Base-by-base conservation (phyloP, 2,113 vertebrate species). In the Aphyosemion australe region DNA sequence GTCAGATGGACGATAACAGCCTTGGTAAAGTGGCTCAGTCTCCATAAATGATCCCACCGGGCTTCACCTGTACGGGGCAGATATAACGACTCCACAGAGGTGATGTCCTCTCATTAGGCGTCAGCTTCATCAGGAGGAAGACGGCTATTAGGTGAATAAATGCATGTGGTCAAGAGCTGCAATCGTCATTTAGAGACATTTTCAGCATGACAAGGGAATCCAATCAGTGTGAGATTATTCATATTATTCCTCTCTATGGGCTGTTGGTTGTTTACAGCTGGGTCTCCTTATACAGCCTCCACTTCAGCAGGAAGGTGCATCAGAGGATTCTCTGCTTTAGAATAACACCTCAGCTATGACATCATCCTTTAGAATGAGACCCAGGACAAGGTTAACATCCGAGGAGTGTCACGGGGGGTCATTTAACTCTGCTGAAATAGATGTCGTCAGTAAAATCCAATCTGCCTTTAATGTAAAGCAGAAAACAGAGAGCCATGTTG, bases 41-140 rank as follows among this genome's bases (percentile, higher is more conserved):
- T 65, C 53, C 8, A 26, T 83, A 46, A 78, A 66, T 78, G 15
- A 62, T 62, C 8, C 26, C 19, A 5, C 18, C 54, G 18, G 0
- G 20, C 47, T 2, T 51, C 13, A 47, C 21, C 45, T 65, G 47
- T 47, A 42, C 47, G n/a, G n/a, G 21, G 13, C 0, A 48, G 49
- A 66, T 70, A 53, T n/a, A 59, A 31, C 49, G 8, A 6, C 48
- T 41, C 32, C 0, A 53, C 31, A 18, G 42, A 52, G 12, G 32
- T 39, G 31, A 13, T 15, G 63, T 18, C 54, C 6, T 51, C 15
- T 41, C 48, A n/a, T 42, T 9, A 51, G 49, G 18, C 43, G 7
- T 51, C 8, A 1, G 2, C 26, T 26, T n/a, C n/a, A n/a, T n/a
- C n/a, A n/a, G n/a, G n/a, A n/a, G n/a, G 34, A 55, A 39, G 49